Conservation (phyloP, 1,140 invertebrate genomes). For the Eciton burchellii region DNA sequence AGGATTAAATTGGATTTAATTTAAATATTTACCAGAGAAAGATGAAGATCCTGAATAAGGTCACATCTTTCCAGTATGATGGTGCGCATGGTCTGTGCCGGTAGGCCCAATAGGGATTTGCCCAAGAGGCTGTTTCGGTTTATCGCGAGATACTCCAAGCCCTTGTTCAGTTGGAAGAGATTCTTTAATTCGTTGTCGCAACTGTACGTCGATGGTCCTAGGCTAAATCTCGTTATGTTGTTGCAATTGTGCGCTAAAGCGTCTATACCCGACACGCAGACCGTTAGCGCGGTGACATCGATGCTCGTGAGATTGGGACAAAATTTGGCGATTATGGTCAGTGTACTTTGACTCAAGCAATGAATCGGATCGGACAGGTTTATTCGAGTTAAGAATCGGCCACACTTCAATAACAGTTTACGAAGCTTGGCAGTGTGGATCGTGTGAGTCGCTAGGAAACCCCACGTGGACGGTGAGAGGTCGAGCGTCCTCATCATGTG, state of each 20-base stretch:
- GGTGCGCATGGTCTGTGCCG: conserved; percentile 75
- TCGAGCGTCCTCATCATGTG: conserved; percentile 74
- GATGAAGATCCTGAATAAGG: conserved; percentile 64
- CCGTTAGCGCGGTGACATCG: conserved; percentile 73
- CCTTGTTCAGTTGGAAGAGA: conserved; percentile 77
- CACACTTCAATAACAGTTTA: conserved; percentile 80
- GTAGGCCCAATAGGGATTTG: conserved; percentile 75
- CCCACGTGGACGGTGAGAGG: conserved; percentile 71
- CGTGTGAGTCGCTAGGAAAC: conserved; percentile 29
- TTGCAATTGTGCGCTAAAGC: conserved; percentile 75
- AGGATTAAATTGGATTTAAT: neutral
- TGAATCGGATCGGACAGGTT: conserved; percentile 66
- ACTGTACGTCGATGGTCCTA: conserved; percentile 70
- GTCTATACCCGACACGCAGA: conserved; percentile 78
- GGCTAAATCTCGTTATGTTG: conserved; percentile 76
- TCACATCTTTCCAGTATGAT: conserved; percentile 73
- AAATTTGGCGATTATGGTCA: conserved; percentile 79
- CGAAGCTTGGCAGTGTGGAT: conserved; percentile 76
- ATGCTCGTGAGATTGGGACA: conserved; percentile 80
- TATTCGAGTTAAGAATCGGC: conserved; percentile 78
- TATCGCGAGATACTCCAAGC: conserved; percentile 76
- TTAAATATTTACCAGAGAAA: conserved; percentile 57
- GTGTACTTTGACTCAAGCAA: conserved; percentile 75
- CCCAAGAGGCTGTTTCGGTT: conserved; percentile 72
- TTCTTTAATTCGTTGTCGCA: conserved; percentile 80